Percentiles rank a stretch among this genome's conserved stretches.
phyloP scores from a whole-genome alignment of 2,113 vertebrate genomes.

The Etia nguti region DNA sequence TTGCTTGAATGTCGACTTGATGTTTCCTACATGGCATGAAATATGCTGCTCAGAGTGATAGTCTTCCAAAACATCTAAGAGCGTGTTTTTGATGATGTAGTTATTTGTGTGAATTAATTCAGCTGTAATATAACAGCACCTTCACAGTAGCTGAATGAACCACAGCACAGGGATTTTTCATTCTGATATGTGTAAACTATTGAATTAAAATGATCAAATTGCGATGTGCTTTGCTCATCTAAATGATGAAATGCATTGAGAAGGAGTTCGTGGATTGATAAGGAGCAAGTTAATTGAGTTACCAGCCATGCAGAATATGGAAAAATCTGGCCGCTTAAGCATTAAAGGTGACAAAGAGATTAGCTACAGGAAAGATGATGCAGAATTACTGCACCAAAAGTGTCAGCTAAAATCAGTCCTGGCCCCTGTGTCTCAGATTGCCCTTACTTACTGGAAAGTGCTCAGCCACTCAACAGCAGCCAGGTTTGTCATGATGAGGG shows the following conservation, averaged over 20 bases:
- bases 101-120: not conserved
- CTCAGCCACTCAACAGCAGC: not conserved
- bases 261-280: not conserved
- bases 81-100: not conserved
- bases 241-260: not conserved
- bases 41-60: not conserved
- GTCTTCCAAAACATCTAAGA: not conserved
- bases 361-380: constrained; percentile 1
- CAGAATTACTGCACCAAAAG: not conserved
- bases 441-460: not conserved
- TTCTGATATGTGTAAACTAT: not conserved
- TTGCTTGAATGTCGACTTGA: not conserved
- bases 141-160: not conserved
- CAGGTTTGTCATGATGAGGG: not conserved
- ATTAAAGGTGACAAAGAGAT: constrained; percentile 17
- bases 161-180: not conserved
- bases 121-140: not conserved
- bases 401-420: constrained; percentile 3
- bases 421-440: not conserved
- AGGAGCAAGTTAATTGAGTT: constrained; percentile 6
- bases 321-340: not conserved
- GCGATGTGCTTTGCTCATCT: not conserved
- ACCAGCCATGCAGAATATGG: not conserved
- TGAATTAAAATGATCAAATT: not conserved
- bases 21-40: not conserved